Conservation (phyloP, 2,797 vertebrate species). For the Poecile montanus region DNA sequence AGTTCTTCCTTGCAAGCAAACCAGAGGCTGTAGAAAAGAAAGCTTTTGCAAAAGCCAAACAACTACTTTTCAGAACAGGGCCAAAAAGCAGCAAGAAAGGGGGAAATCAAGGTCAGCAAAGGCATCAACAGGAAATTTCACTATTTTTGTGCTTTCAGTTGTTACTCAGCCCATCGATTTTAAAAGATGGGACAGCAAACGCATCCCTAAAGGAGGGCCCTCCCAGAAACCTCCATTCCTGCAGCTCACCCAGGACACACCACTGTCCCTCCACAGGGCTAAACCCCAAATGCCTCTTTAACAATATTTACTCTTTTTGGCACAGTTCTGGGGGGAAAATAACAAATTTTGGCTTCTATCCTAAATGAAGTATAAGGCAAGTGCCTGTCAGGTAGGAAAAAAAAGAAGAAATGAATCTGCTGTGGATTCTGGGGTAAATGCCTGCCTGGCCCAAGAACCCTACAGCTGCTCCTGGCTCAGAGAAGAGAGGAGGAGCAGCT, state of each 20-base stretch:
- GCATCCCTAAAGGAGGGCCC: background rate
- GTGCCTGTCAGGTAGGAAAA: background rate
- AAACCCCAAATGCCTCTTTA: background rate
- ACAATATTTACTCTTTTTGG: background rate
- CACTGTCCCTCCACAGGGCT: background rate
- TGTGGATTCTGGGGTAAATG: background rate
- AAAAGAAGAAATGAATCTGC: background rate
- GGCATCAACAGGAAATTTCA: background rate
- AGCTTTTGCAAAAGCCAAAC: conserved; percentile 20
- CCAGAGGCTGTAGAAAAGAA: conserved; percentile 10
- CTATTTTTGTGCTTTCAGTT: background rate
- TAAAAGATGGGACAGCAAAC: background rate
- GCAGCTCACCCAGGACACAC: background rate
- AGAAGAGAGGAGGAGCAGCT: background rate
- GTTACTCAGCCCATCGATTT: background rate
- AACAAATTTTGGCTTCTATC: background rate
- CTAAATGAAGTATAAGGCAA: background rate
- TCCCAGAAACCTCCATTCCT: background rate
- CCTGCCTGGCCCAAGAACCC: background rate
- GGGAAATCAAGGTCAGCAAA: conserved; percentile 6
- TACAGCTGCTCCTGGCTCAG: background rate
- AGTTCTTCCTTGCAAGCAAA: conserved; percentile 18
- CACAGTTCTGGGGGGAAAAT: background rate
- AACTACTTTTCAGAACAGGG: background rate
- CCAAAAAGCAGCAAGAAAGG: conserved; percentile 36